Base-by-base conservation (phyloP, 2,113 vertebrate species). In the Talpa occidentalis region DNA sequence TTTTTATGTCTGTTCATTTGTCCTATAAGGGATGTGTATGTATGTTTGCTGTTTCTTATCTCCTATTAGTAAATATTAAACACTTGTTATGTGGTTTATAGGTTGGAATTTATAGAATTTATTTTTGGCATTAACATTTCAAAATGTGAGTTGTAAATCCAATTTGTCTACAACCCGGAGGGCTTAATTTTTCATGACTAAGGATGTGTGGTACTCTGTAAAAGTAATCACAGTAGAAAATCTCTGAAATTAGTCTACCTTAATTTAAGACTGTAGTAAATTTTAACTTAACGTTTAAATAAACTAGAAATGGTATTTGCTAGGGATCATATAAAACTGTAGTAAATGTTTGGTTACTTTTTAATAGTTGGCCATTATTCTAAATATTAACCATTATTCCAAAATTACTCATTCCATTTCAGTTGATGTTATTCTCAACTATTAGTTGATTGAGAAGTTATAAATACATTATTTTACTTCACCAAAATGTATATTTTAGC, bases 51-150 rank as follows among this genome's bases (percentile, higher is more conserved):
- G 28, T 72, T 84, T 91, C 21, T 84, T 84, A 72, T 44, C 32
- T 40, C 70, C 12, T 26, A 32, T 35, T 32, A 24, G 37, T 92
- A 64, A 78, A 62, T 80, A 67, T 22, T 77, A 49, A 73, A n/a
- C 28, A 70, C 60, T 79, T 40, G 8, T 76, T 69, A 47, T 28
- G 12, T 16, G 5, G 73, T 69, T 67, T 73, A 42, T 52, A 73
- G 49, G 15, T 69, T 90, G 54, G 64, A 35, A 24, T 35, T 84
- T 83, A 22, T 60, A 81, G 30, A 40, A 89, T 90, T 95, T 70
- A 64, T 92, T 56, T 95, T 22, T 96, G 49, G 67, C 32, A 76
- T n/a, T 91, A 85, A 88, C 28, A 92, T 82, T 91, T 74, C 59
- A 73, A 64, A 42, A 56, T 37, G 14, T 73, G 64, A 62, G 30